Evolutionary conservation across 2,113 vertebrate genomes (phyloP).

Genomic region (Fulmarus glacialis): DNA sequence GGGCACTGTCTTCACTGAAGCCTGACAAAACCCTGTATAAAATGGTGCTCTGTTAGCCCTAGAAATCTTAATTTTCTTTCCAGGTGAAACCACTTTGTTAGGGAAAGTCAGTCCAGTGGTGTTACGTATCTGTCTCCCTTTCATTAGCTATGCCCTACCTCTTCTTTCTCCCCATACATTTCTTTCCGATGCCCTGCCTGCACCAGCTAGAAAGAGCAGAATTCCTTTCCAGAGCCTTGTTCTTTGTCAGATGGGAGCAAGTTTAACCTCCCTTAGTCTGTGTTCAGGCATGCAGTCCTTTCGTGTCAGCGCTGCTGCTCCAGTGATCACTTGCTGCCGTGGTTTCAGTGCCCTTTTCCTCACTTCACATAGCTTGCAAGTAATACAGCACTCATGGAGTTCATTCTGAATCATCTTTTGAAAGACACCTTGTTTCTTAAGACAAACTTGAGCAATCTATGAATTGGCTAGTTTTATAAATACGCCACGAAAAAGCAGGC

Average conservation of each 20-base stretch:
- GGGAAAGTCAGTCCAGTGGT: background rate
- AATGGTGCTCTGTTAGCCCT: background rate
- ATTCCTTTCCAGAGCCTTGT: background rate
- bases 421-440: background rate
- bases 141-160: background rate
- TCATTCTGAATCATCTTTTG: background rate
- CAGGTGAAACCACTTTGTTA: background rate
- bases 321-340: background rate
- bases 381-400: background rate
- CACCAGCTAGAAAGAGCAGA: background rate
- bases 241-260: background rate
- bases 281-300: background rate
- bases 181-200: background rate
- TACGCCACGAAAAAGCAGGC: background rate
- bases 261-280: background rate
- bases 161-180: background rate
- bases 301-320: background rate
- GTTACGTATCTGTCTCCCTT: background rate
- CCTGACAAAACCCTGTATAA: background rate
- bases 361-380: background rate
- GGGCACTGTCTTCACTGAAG: background rate
- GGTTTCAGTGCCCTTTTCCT: background rate
- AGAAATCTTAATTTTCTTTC: background rate
- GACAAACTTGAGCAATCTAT: background rate
- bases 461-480: background rate